Base-by-base conservation (phyloP, 2,888 invertebrate genomes). In the Drosophila acutilabella region DNA sequence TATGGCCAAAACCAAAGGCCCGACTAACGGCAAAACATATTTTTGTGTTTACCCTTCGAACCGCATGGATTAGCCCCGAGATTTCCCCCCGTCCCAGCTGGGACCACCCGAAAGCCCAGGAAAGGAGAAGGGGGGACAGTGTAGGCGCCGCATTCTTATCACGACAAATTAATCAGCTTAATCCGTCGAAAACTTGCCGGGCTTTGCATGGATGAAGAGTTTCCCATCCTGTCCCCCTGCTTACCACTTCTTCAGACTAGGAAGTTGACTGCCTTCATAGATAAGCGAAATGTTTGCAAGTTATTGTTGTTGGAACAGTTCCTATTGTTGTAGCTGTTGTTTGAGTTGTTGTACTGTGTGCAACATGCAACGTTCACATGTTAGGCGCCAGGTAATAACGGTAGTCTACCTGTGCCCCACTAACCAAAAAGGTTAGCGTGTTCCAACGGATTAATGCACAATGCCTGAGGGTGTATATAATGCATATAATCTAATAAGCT, bases 121-220 rank as follows among this genome's bases (percentile, higher is more conserved):
- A 6, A 8, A 30, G 38, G 18, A 14, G 13, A 40, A 3, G 10
- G 7, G 42, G 26, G 40, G 36, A 18, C 23, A 20, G 44, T 60
- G 73, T 64, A 67, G 77, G 60, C 77, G 77, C 84, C 81, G 85
- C 77, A 78, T 73, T 85, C 87, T 89, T 88, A 90, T 88, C 88
- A 81, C 72, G 70, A 69, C 74, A 88, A 89, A 88, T 90, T 90
- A 88, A 88, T 88, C 88, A 84, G 88, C 89, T 88, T 88, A 88
- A 88, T 88, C 88, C 88, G 78, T 75, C 80, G 76, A 88, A 85
- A 88, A 89, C 80, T 85, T 87, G 82, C 71, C 71, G 73, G 74
- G 69, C 74, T 83, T 77, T 81, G 72, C 74, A 78, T 83, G 79
- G 68, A 74, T 72, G 67, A 52, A 64, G 69, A 23, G 47, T 30